phyloP scores from a whole-genome alignment of 2,888 invertebrate species.

The Acronicta leporina region DNA sequence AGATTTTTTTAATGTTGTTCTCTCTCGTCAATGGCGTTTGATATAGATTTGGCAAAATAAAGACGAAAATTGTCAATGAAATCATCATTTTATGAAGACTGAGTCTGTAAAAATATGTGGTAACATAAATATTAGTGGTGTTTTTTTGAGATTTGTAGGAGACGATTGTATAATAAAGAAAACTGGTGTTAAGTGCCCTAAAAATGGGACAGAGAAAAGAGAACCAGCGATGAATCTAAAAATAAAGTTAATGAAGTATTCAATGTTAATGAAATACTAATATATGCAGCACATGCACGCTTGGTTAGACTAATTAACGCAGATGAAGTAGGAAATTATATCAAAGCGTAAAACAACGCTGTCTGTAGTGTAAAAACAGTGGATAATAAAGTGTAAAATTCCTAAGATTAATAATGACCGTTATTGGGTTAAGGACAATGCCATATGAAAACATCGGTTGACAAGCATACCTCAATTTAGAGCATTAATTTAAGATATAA shows the following conservation, averaged over 20 bases:
- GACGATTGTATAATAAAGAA: background rate
- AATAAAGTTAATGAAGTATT: conserved; percentile 42
- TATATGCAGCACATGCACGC: conserved; percentile 40
- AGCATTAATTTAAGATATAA: background rate
- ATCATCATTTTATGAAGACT: too few species aligned
- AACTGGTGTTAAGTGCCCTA: conserved; percentile 3
- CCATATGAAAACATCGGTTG: too few species aligned
- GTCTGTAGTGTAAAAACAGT: conserved; percentile 19
- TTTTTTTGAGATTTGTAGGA: too few species aligned
- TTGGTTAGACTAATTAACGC: conserved; percentile 32
- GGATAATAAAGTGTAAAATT: conserved; percentile 1
- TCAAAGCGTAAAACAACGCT: conserved; percentile 14
- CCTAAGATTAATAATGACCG: conserved; percentile 6
- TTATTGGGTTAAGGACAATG: background rate
- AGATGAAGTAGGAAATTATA: conserved; percentile 30
- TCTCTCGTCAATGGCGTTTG: too few species aligned
- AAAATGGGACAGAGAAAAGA: conserved; percentile 13
- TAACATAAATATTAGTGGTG: too few species aligned
- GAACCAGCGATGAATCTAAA: conserved; percentile 9
- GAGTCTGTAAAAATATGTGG: too few species aligned
- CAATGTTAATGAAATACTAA: conserved; percentile 43
- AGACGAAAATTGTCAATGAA: too few species aligned
- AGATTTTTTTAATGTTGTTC: conserved; percentile 5
- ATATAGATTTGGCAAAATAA: too few species aligned
- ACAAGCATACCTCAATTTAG: too few species aligned